phyloP scores from a whole-genome alignment of 2,113 vertebrate genomes.

The Actenoides hombroni region DNA sequence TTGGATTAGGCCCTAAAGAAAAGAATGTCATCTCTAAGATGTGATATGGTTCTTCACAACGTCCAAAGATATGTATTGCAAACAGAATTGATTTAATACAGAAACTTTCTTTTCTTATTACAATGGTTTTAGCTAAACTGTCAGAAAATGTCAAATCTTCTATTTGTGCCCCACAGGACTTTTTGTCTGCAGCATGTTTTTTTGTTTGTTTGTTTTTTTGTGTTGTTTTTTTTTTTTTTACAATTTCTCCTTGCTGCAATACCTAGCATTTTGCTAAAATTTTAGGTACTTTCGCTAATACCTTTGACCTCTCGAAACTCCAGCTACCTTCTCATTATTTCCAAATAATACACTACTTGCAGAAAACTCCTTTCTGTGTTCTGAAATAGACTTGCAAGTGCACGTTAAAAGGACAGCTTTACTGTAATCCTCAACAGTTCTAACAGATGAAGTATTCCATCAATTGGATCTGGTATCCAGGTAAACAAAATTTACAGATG shows the following conservation, averaged over 20 bases:
- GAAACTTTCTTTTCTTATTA: constrained; percentile 65
- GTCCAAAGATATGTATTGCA: constrained; percentile 48
- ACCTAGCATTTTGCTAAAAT: not conserved
- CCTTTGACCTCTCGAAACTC: constrained; percentile 11
- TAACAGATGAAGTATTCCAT: not conserved
- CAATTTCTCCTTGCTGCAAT: not conserved
- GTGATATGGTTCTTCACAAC: constrained; percentile 55
- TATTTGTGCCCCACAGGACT: constrained; percentile 20
- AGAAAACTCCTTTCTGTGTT: not conserved
- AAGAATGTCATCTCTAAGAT: constrained; percentile 46
- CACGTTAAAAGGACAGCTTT: not conserved
- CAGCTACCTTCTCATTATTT: not conserved
- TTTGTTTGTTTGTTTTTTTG: not conserved
- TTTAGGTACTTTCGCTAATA: constrained; percentile 21
- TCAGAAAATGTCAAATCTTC: constrained; percentile 55
- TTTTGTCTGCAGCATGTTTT: not conserved
- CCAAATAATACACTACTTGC: not conserved
- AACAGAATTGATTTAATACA: constrained; percentile 54
- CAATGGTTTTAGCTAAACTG: constrained; percentile 62
- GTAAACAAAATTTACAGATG: not conserved
- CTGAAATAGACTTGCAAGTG: not conserved
- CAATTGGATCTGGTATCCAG: not conserved
- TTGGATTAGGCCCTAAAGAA: constrained; percentile 60
- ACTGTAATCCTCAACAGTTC: not conserved
- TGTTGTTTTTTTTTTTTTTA: not conserved